phyloP scores from a whole-genome alignment of 2,888 invertebrate species.

The Cephus sareptanus region DNA sequence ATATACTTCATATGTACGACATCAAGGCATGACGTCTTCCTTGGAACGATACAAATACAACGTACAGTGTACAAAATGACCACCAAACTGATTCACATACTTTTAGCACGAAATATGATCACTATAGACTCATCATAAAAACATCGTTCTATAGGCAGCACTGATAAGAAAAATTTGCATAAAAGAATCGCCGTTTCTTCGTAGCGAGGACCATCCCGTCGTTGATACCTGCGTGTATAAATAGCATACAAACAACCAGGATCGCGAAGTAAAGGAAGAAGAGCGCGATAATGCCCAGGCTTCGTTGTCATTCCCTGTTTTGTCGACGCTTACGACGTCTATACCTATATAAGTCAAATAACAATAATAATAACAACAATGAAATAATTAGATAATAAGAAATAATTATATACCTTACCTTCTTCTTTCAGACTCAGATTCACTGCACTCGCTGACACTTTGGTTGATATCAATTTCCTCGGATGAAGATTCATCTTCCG shows the following conservation, averaged over 20 bases:
- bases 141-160: slow-evolving; percentile 5
- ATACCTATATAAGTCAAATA: slow-evolving; percentile 44
- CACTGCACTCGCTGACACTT: slow-evolving; percentile 41
- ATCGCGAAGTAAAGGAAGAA: slow-evolving; percentile 70
- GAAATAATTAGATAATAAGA: neutral
- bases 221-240: slow-evolving; percentile 71
- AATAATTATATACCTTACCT: slow-evolving; percentile 36
- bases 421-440: slow-evolving; percentile 42
- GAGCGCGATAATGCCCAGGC: slow-evolving; percentile 70
- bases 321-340: slow-evolving; percentile 51
- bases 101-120: neutral
- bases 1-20: neutral
- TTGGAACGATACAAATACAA: neutral
- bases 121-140: neutral
- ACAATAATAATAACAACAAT: slow-evolving; percentile 38
- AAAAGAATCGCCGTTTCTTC: slow-evolving; percentile 14
- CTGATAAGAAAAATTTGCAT: slow-evolving; percentile 3
- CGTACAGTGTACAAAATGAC: neutral
- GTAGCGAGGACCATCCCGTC: slow-evolving; percentile 69
- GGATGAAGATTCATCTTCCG: slow-evolving; percentile 41
- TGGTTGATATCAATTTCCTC: slow-evolving; percentile 34
- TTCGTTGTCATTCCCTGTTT: slow-evolving; percentile 70
- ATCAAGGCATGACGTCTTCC: neutral
- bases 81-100: neutral
- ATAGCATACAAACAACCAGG: slow-evolving; percentile 69